Evolutionary conservation across 1,140 invertebrate species (phyloP), one percentile per base, ranked within the genome.

Genomic region (Papilio polyxenes): DNA sequence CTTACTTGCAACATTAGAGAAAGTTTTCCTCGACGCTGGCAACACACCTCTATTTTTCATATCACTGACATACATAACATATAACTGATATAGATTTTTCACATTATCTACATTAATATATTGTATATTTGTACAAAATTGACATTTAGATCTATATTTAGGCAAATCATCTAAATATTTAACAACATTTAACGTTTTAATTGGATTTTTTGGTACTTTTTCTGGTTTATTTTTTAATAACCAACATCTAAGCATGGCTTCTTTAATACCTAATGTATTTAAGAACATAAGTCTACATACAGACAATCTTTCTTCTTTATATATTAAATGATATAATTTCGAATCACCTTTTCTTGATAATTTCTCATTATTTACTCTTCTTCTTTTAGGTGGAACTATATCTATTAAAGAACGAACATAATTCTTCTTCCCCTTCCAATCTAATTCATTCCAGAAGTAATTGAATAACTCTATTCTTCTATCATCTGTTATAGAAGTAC

Each of bases 251-350:
- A 91, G 82, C 83, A 87, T 91, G 0, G 89, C 88, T 44, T 92
- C 91, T 84, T 92, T 92, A 0, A 92, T 82, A 0, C 90, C 91
- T 59, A 92, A 75, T 23, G 91, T 92, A 53, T 91, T 91, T 8
- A 91, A 82, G 82, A 92, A 92, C 77, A 86, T 91, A 0, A 86
- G 80, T 17, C 88, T 77, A 80, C 91, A 92, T 0, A 92, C 91
- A 10, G 80, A 59, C 0, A 86, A 10, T 56, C 85, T 88, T 23
- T 91, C 72, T 0, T 83, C 85, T 17, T 86, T 82, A 17, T 83
- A 82, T 23, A 74, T 17, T 13, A 92, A 77, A 77, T 89, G 83
- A 40, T 90, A 90, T 2, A 84, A 10, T 65, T 88, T 90, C 0
- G 90, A 89, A 72, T 89, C 88, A 0, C 83, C 87, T 48, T 90